Conservation (phyloP, 2,888 invertebrate genomes). For the Plebejus melissa region DNA sequence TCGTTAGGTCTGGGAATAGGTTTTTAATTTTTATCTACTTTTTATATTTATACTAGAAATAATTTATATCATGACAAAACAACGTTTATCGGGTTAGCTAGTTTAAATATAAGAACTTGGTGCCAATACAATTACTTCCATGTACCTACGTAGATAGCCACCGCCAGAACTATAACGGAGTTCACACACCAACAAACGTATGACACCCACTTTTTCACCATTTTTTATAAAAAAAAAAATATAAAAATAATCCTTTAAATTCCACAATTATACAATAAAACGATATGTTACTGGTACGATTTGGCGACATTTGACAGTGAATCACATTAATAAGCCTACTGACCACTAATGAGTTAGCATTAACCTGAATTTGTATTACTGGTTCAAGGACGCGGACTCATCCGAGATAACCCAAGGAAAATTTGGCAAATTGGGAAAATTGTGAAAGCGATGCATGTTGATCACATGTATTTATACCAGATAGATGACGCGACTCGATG, state of each 20-base stretch:
- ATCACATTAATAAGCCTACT: neutral
- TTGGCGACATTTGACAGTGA: conserved; percentile 6
- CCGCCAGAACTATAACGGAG: neutral
- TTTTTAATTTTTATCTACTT: too few relatives aligned
- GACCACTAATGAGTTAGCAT: conserved; percentile 10
- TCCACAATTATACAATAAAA: neutral
- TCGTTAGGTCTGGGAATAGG: too few relatives aligned
- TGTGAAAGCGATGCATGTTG: neutral
- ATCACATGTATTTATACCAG: too few relatives aligned
- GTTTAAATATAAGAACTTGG: neutral
- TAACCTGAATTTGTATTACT: conserved; percentile 11
- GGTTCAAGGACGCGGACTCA: neutral
- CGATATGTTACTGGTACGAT: neutral
- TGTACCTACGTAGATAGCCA: conserved; percentile 10
- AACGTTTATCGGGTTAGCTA: too few relatives aligned
- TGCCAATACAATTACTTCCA: neutral
- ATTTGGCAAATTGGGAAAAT: neutral
- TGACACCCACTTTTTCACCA: neutral
- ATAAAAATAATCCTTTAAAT: neutral
- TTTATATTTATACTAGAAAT: too few relatives aligned
- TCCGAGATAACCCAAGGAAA: conserved; percentile 25
- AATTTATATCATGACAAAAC: too few relatives aligned
- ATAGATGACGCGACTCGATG: too few relatives aligned
- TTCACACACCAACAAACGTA: conserved; percentile 5
- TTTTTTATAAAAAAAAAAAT: neutral